phyloP scores from a whole-genome alignment of 1,140 invertebrate genomes.

The Drosophila insularis region DNA sequence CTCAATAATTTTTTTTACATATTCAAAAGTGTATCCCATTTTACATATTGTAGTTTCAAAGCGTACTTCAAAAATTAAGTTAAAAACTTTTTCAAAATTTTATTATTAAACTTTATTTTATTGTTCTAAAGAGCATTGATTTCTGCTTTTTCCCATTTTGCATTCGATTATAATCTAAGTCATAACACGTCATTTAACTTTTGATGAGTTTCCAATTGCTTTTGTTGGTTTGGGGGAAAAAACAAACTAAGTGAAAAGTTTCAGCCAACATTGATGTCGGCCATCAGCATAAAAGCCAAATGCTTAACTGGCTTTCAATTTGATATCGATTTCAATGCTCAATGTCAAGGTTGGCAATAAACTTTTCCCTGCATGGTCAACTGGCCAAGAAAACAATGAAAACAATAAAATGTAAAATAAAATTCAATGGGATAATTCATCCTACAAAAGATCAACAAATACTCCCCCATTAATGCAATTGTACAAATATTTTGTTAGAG shows the following conservation, averaged over 20 bases:
- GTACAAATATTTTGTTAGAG: conserved; percentile 54
- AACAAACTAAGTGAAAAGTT: neutral
- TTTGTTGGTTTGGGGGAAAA: neutral
- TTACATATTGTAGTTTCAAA: neutral
- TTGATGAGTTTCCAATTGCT: conserved; percentile 1
- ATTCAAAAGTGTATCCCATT: too few relatives aligned
- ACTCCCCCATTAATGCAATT: conserved; percentile 27
- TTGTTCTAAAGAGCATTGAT: neutral
- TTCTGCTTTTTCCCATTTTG: neutral
- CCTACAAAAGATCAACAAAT: conserved; percentile 17
- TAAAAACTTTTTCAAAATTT: neutral
- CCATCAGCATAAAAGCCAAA: neutral
- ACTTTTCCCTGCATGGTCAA: conserved; percentile 42
- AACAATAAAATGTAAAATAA: conserved; percentile 12
- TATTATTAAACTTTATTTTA: neutral
- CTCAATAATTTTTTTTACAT: too few relatives aligned
- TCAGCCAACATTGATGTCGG: neutral
- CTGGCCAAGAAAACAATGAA: conserved; percentile 20
- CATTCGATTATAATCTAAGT: neutral
- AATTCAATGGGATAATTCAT: conserved; percentile 31
- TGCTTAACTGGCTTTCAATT: conserved; percentile 8
- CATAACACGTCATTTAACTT: conserved; percentile 8
- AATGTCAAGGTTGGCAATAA: conserved; percentile 15
- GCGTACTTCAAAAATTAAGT: neutral
- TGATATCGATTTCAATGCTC: neutral